Conservation (phyloP, 2,113 vertebrate species). For the Podarcis raffonei region DNA sequence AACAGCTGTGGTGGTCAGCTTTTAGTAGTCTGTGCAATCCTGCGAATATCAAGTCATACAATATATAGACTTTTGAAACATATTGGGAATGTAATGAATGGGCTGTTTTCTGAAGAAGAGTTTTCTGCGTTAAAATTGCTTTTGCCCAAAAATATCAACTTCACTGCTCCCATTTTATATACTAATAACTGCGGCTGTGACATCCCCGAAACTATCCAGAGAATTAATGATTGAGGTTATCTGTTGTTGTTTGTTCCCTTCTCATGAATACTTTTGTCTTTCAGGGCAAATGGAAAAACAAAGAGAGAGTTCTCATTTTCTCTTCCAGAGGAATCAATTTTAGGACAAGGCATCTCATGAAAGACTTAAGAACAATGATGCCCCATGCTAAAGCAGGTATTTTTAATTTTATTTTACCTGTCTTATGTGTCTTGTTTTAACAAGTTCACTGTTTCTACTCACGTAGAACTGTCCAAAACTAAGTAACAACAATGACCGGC, state of each 20-base stretch:
- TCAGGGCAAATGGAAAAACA: constrained; percentile 97
- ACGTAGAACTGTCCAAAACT: background rate
- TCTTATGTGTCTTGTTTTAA: fast-evolving
- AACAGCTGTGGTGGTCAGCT: too few relatives aligned
- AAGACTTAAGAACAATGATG: constrained; percentile 92
- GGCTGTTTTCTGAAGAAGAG: background rate
- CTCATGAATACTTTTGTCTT: background rate
- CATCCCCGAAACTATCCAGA: background rate
- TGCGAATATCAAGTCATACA: background rate
- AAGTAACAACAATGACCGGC: background rate
- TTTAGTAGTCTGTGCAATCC: background rate
- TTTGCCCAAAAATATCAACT: background rate
- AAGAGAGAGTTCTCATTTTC: constrained; percentile 94
- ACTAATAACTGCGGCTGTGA: too few relatives aligned
- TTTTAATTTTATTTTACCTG: background rate
- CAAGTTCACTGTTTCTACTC: background rate
- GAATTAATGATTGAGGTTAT: background rate
- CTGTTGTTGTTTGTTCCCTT: background rate
- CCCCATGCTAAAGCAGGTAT: constrained; percentile 95
- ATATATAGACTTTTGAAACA: background rate
- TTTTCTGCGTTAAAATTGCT: background rate
- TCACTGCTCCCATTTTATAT: background rate
- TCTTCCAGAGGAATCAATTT: constrained; percentile 96
- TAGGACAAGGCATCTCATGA: constrained; percentile 95
- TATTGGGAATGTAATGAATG: background rate